phyloP scores from a whole-genome alignment of 2,797 vertebrate genomes.

The Emys orbicularis region DNA sequence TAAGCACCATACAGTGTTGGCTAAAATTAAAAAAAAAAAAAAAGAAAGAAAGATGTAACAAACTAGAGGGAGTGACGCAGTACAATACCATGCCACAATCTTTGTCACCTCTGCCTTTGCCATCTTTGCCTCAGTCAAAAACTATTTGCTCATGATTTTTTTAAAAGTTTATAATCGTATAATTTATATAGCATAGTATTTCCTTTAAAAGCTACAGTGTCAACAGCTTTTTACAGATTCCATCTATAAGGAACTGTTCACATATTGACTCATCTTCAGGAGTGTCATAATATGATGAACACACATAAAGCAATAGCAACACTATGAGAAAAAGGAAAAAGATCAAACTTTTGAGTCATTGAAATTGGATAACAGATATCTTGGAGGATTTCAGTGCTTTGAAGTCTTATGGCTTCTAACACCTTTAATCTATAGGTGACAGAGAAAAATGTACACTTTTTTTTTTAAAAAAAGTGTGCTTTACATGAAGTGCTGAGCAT shows the following conservation, averaged over 20 bases:
- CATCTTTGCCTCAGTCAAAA: too few species aligned
- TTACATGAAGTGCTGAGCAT: background rate
- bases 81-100: fast-evolving
- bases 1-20: background rate
- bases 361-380: fast-evolving
- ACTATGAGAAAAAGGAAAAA: background rate
- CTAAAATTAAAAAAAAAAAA: background rate
- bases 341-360: background rate
- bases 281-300: background rate
- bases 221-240: background rate
- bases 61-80: background rate
- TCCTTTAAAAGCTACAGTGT: background rate
- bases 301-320: background rate
- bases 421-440: background rate
- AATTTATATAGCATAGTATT: background rate
- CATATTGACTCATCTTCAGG: background rate
- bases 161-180: background rate
- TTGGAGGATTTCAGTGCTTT: background rate
- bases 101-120: background rate
- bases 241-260: background rate
- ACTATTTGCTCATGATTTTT: background rate
- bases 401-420: background rate
- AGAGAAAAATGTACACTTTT: background rate
- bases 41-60: background rate
- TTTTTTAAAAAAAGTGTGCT: background rate